These are phyloP conservation scores for Brachyrhaphis roseni DNA, from an alignment of 2,797 vertebrate genomes.

Conservation along the genomic window DNA sequence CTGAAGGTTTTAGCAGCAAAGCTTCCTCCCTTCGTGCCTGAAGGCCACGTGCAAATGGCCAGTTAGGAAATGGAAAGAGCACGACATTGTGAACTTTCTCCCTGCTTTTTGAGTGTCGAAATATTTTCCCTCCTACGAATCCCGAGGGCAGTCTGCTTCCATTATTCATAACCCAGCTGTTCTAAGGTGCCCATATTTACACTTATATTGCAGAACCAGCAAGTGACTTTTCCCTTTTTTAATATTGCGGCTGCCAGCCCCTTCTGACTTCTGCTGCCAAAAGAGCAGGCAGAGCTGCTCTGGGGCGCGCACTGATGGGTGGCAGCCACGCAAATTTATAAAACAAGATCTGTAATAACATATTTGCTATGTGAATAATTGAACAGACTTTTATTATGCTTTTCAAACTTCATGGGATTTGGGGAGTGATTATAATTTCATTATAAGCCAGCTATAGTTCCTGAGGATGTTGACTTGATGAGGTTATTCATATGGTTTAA, in stretches of 20 bases:
- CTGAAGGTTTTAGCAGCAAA: slow-evolving; percentile 34
- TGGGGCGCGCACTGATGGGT: slow-evolving; percentile 68
- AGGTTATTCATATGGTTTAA: slow-evolving; percentile 71
- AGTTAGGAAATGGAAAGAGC: slow-evolving; percentile 53
- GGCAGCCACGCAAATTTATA: slow-evolving; percentile 73
- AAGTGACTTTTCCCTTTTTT: slow-evolving; percentile 72
- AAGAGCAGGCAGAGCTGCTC: slow-evolving; percentile 64
- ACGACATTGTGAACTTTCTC: slow-evolving; percentile 68
- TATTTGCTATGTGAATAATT: slow-evolving; percentile 85
- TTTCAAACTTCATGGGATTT: slow-evolving; percentile 66
- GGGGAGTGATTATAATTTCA: slow-evolving; percentile 70
- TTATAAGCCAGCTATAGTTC: slow-evolving; percentile 67
- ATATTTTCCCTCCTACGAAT: slow-evolving; percentile 76
- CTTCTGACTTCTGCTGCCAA: slow-evolving; percentile 63
- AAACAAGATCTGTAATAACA: slow-evolving; percentile 80
- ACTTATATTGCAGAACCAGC: slow-evolving; percentile 82
- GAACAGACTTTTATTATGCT: slow-evolving; percentile 81
- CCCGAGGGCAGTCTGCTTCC: slow-evolving; percentile 76
- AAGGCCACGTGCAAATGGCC: slow-evolving; percentile 51
- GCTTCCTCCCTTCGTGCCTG: slow-evolving; percentile 41
- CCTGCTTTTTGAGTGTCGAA: slow-evolving; percentile 75
- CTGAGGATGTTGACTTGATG: slow-evolving; percentile 70
- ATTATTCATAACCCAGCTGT: slow-evolving; percentile 83
- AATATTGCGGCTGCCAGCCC: slow-evolving; percentile 69
- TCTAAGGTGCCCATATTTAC: slow-evolving; percentile 81